A percentile compares a stretch with the other conserved stretches of the same genome.
These are phyloP conservation scores for Tachysurus fulvidraco DNA, from an alignment of 2,113 vertebrate genomes.

Conservation along the genomic window DNA sequence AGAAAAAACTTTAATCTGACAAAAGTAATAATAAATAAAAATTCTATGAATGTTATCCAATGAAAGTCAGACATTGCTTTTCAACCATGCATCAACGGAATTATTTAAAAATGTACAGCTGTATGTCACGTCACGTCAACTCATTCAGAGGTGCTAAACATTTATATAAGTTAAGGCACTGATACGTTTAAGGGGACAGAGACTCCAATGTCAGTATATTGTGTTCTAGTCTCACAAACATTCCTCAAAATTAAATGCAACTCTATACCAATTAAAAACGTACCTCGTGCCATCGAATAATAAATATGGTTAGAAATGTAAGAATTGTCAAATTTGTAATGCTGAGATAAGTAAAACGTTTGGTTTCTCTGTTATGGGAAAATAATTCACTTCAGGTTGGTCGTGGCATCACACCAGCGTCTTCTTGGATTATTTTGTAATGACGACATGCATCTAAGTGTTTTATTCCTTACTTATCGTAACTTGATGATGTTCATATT, in stretches of 20 bases:
- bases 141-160: not conserved
- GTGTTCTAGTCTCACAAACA: not conserved
- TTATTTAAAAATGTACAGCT: no score
- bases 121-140: not conserved
- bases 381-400: not conserved
- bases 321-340: not conserved
- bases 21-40: no score
- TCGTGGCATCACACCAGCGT: not conserved
- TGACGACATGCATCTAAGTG: not conserved
- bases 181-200: not conserved
- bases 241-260: not conserved
- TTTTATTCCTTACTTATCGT: not conserved
- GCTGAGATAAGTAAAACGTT: not conserved
- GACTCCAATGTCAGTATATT: not conserved
- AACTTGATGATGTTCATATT: not conserved
- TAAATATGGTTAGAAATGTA: not conserved
- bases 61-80: no score
- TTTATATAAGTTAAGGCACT: not conserved
- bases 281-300: not conserved
- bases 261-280: not conserved
- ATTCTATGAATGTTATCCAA: no score
- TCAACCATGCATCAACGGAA: no score
- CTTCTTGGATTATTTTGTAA: not conserved
- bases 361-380: not conserved
- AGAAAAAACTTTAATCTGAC: no score